phyloP scores from a whole-genome alignment of 2,888 invertebrate species.

The Coelinius sp. region DNA sequence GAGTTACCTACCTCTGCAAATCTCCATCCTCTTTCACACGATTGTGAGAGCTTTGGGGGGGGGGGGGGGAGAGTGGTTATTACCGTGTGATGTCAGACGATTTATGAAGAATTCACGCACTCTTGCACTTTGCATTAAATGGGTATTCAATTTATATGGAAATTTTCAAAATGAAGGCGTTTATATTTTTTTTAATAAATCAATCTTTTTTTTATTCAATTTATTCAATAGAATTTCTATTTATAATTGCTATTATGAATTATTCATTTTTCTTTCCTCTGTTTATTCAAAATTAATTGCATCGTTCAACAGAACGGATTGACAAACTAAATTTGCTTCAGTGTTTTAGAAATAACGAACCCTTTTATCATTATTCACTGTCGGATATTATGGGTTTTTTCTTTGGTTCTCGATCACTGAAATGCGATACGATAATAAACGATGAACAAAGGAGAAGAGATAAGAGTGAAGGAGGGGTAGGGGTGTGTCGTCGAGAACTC shows the following conservation, averaged over 20 bases:
- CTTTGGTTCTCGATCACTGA: constrained; percentile 6
- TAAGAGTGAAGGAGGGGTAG: neutral
- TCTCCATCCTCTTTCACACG: neutral
- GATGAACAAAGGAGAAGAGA: constrained; percentile 40
- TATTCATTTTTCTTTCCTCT: neutral
- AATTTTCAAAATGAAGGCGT: too few relatives aligned
- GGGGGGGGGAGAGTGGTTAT: too few relatives aligned
- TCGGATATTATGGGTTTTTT: constrained; percentile 15
- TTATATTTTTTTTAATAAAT: too few relatives aligned
- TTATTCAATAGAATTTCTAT: neutral
- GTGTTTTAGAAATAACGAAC: neutral
- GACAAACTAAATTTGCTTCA: neutral
- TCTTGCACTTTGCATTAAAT: constrained; percentile 1
- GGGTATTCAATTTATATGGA: constrained; percentile 50
- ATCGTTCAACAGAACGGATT: neutral
- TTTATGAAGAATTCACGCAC: constrained; percentile 38
- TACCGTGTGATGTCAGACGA: constrained; percentile 39
- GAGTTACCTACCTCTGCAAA: neutral
- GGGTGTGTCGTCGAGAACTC: constrained; percentile 1
- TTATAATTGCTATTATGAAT: neutral
- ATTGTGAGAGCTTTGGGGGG: too few relatives aligned
- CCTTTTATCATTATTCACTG: constrained; percentile 14
- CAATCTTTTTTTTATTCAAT: too few relatives aligned
- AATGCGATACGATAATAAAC: constrained; percentile 36
- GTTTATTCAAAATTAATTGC: neutral